Evolutionary conservation across 30 jellyfish, hydroid and myxozoan species (phyloP), one percentile per base, ranked within the genome.

Genomic region (Aurelia aurita complex sp. Pacific): DNA sequence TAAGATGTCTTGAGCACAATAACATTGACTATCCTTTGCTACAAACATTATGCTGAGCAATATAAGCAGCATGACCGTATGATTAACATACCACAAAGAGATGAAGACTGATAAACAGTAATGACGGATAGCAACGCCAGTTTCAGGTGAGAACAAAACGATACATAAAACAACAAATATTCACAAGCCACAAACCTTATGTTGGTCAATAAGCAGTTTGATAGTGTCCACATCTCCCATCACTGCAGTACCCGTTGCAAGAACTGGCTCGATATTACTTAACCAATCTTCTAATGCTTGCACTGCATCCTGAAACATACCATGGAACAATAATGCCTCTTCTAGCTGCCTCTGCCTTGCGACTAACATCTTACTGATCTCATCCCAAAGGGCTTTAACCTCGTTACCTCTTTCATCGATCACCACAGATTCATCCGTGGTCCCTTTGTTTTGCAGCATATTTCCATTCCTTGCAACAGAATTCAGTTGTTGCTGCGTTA

Each of bases 261-360:
- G 77, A 16, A 81, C 82, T 15, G 99, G 99, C 82, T 94, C 97
- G 40, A 84, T 94, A 62, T 69, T 64, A 54, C 77, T 74, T 38
- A 94, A 60, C 99, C 99, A 94, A 36, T 94, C 99, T 61, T 89
- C 79, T 54, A 94, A 64, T 9, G 99, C 96, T 66, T 69, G 95
- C 40, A 94, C 97, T 13, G 99, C 99, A 79, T 94, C 99, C 40
- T 94, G 99, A 84, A 94, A 94, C 99, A 94, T 94, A 8, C 99
- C 99, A 64, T 94, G 99, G 91, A 94, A 94, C 12, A 94, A 76
- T 64, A 94, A 74, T 5, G 99, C 99, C 46, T 94, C 99, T 74
- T 94, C 99, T 77, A 94, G 79, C 63, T 89, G 96, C 69, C 94
- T 96, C 68, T 94, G 99, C 17, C 92, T 70, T 42, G 83, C 97